A percentile compares a stretch with the other conserved stretches of the same genome.
Evolutionary conservation across 2,888 invertebrate genomes (phyloP).

Genomic region (Busseola fusca): DNA sequence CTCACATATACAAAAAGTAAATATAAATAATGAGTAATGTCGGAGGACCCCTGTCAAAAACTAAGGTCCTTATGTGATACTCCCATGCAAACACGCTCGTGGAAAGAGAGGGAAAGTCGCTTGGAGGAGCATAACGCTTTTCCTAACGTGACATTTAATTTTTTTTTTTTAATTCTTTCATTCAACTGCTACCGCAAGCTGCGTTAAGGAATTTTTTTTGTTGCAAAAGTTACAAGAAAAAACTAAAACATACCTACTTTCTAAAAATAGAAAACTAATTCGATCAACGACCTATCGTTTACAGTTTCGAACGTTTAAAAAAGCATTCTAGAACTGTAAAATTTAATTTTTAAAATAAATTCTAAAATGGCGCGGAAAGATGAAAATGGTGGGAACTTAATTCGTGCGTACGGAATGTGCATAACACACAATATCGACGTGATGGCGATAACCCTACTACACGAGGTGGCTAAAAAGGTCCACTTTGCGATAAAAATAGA

Average conservation of each 20-base stretch:
- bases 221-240: background rate
- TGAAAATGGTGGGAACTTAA: conserved; percentile 1
- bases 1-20: background rate
- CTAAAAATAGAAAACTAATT: conserved; percentile 27
- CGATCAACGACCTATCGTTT: conserved; percentile 14
- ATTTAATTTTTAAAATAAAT: conserved; percentile 11
- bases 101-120: background rate
- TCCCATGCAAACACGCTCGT: background rate
- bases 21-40: background rate
- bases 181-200: no score
- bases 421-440: conserved; percentile 36
- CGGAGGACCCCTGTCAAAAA: background rate
- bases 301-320: conserved; percentile 20
- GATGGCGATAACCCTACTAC: conserved; percentile 59
- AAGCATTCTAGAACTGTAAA: conserved; percentile 7
- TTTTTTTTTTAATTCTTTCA: background rate
- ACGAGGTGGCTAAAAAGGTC: conserved; percentile 67
- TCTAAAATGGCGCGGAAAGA: conserved; percentile 16
- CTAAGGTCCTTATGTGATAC: background rate
- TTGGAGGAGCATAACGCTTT: background rate
- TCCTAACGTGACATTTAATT: background rate
- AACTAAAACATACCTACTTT: conserved; percentile 7
- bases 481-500: conserved; percentile 66
- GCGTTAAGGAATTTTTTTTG: background rate
- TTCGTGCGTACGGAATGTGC: conserved; percentile 27